Evolutionary conservation across 2,888 invertebrate species (phyloP).

Genomic region (Noctua janthina): DNA sequence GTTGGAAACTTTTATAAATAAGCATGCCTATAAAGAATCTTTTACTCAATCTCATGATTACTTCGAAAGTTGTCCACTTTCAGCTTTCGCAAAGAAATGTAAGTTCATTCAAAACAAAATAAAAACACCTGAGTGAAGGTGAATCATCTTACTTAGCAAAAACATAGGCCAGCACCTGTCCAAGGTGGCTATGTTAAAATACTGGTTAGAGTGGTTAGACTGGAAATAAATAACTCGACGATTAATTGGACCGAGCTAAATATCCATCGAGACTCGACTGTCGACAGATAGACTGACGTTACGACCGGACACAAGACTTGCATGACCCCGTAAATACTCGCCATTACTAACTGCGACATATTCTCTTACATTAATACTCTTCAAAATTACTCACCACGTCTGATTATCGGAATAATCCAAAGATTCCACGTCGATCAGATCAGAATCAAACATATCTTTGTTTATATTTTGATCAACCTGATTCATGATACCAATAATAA

Average conservation of each 20-base stretch:
- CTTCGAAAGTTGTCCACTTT: neutral
- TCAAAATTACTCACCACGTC: constrained; percentile 88
- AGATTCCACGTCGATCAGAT: constrained; percentile 90
- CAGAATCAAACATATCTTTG: constrained; percentile 90
- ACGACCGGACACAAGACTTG: constrained; percentile 67
- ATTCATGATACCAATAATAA: constrained; percentile 85
- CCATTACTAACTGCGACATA: constrained; percentile 29
- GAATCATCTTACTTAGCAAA: constrained; percentile 57
- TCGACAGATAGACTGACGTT: constrained; percentile 70
- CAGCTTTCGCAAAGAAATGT: constrained; percentile 3
- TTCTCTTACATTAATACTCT: constrained; percentile 46
- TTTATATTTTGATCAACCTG: constrained; percentile 89
- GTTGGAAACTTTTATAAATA: constrained; percentile 23
- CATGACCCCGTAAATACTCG: constrained; percentile 61
- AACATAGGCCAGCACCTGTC: constrained; percentile 26
- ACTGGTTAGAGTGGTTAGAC: constrained; percentile 67
- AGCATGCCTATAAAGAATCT: neutral
- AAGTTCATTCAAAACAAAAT: constrained; percentile 38
- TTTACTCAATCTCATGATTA: neutral
- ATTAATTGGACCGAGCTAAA: constrained; percentile 65
- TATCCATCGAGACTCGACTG: constrained; percentile 54
- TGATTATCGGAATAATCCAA: constrained; percentile 90
- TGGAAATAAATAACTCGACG: constrained; percentile 63
- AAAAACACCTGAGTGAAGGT: constrained; percentile 50
- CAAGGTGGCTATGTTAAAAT: constrained; percentile 54